These are phyloP conservation scores for Muntiacus reevesi DNA, from an alignment of 2,113 vertebrate genomes.

Conservation along the genomic window DNA sequence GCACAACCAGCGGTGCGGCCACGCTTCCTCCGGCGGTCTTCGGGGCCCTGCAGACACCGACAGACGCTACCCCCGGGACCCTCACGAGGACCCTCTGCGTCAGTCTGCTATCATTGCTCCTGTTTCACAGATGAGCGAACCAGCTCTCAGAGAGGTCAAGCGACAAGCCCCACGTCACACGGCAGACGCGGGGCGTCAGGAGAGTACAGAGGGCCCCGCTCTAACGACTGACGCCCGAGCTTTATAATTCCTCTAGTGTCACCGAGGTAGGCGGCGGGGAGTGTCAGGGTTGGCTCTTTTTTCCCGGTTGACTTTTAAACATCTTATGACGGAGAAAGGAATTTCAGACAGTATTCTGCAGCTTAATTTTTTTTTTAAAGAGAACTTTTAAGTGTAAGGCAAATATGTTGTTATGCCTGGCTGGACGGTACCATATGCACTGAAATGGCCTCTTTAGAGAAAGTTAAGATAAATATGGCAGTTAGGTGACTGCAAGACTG, in stretches of 20 bases:
- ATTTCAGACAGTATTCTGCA: not conserved
- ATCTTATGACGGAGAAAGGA: not conserved
- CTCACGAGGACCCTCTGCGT: fast-evolving
- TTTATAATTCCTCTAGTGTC: not conserved
- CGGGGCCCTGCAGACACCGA: fast-evolving
- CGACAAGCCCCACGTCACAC: fast-evolving
- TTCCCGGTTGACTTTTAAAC: not conserved
- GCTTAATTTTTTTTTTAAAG: not conserved
- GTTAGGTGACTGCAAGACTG: not conserved
- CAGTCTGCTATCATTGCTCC: too few relatives aligned
- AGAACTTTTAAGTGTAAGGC: not conserved
- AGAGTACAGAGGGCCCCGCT: not conserved
- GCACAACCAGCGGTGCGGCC: fast-evolving
- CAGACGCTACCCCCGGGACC: fast-evolving
- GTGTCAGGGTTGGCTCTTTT: not conserved
- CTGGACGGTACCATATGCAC: too few relatives aligned
- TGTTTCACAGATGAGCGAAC: not conserved
- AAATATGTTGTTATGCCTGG: not conserved
- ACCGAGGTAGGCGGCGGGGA: fast-evolving
- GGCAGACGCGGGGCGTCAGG: fast-evolving
- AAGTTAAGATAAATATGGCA: not conserved
- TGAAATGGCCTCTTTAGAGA: not conserved
- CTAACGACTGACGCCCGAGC: fast-evolving
- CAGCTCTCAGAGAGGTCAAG: not conserved
- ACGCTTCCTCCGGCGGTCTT: fast-evolving